phyloP scores from a whole-genome alignment of 2,888 invertebrate species.

The Imbricaverruca yamaguchii region DNA sequence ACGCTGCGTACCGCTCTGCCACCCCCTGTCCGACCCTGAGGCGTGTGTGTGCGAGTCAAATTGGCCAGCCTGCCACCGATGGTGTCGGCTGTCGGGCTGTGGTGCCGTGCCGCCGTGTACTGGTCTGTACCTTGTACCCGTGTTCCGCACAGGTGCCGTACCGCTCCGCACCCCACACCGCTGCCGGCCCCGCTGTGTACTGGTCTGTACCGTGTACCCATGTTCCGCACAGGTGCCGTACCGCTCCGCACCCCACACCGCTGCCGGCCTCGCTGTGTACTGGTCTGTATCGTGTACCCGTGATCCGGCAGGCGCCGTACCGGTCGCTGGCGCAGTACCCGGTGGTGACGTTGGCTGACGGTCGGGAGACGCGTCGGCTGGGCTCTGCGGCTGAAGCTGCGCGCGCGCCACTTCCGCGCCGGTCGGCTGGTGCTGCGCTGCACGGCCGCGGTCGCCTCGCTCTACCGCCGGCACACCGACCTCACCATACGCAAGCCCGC shows the following conservation, averaged over 20 bases:
- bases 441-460: neutral
- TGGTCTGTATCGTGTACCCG: too few species aligned
- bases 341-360: neutral
- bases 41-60: too few species aligned
- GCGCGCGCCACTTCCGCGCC: neutral
- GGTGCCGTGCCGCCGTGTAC: too few species aligned
- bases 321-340: conserved; percentile 16
- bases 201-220: too few species aligned
- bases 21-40: too few species aligned
- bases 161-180: neutral
- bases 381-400: neutral
- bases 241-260: too few species aligned
- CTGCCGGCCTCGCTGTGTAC: neutral
- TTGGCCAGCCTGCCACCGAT: too few species aligned
- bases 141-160: neutral
- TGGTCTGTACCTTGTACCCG: too few species aligned
- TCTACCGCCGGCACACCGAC: neutral
- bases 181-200: neutral
- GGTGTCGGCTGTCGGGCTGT: too few species aligned
- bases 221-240: neutral
- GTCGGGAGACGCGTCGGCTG: neutral
- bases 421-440: neutral
- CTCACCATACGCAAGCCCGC: neutral
- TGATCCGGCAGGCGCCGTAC: conserved; percentile 4
- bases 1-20: too few species aligned